Percentiles rank a stretch among this genome's conserved stretches.
Evolutionary conservation across 2,888 invertebrate genomes (phyloP).

Genomic region (Hydraecia micacea): DNA sequence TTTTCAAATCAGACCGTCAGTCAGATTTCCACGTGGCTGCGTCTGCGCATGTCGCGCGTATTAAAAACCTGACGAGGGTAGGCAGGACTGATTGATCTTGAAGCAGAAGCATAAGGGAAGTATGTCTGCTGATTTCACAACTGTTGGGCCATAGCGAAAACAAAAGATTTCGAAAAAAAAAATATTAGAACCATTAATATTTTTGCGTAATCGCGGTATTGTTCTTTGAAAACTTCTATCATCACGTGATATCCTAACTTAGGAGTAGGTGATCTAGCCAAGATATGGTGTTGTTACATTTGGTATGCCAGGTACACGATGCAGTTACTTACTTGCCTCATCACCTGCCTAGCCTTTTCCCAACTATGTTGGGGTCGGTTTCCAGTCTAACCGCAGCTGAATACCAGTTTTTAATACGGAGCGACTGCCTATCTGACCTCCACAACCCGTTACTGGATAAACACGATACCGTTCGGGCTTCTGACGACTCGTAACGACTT

Average conservation of each 20-base stretch:
- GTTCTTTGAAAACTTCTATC: not conserved
- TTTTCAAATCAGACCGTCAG: slow-evolving; percentile 50
- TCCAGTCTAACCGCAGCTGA: too few species aligned
- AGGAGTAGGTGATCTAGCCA: not conserved
- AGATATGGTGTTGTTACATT: not conserved
- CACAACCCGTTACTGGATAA: too few species aligned
- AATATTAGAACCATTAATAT: too few species aligned
- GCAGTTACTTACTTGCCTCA: not conserved
- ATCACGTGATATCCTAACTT: not conserved
- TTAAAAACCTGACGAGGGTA: slow-evolving; percentile 70
- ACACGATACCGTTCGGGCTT: too few species aligned
- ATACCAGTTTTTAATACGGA: too few species aligned
- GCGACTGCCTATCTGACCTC: too few species aligned
- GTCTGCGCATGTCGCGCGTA: slow-evolving; percentile 70
- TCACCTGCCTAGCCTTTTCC: too few species aligned
- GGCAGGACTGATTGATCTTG: slow-evolving; percentile 51
- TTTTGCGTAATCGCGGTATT: not conserved
- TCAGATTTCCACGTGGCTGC: slow-evolving; percentile 71
- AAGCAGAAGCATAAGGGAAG: slow-evolving; percentile 26
- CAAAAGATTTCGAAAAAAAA: not conserved
- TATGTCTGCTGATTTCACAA: not conserved
- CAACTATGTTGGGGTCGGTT: too few species aligned
- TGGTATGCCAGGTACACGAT: not conserved
- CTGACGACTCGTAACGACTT: too few species aligned
- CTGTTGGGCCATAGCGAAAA: slow-evolving; percentile 10